Conservation (phyloP, 2,113 vertebrate species). For the Tursiops truncatus region DNA sequence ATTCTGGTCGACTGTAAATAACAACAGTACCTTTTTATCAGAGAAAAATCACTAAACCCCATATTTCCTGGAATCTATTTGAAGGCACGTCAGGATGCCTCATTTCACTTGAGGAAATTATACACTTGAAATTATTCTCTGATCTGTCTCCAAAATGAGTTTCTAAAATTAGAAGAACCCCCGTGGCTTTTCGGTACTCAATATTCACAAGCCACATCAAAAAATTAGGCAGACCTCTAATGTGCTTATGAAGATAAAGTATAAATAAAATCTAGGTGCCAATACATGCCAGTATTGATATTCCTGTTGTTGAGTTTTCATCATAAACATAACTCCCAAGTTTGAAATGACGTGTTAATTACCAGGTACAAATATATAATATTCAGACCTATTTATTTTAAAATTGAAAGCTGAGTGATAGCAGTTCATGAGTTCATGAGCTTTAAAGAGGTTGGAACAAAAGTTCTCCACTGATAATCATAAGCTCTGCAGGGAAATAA, state of each 20-base stretch:
- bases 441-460: neutral
- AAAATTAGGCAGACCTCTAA: constrained; percentile 34
- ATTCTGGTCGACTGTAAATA: constrained; percentile 75
- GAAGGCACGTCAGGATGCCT: constrained; percentile 60
- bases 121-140: constrained; percentile 70
- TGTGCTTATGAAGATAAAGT: constrained; percentile 42
- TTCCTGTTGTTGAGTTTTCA: constrained; percentile 40
- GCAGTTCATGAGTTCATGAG: neutral
- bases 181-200: constrained; percentile 1
- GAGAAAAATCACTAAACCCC: constrained; percentile 68
- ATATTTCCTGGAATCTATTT: constrained; percentile 62
- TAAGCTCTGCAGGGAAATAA: constrained; percentile 13
- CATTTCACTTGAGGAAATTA: constrained; percentile 74
- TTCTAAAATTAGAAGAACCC: constrained; percentile 76
- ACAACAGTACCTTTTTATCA: constrained; percentile 71
- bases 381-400: constrained; percentile 1
- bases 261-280: constrained; percentile 36
- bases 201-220: constrained; percentile 45
- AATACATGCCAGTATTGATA: constrained; percentile 7
- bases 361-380: constrained; percentile 20
- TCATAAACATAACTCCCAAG: constrained; percentile 7
- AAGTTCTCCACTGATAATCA: constrained; percentile 9
- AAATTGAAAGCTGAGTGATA: neutral
- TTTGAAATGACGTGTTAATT: constrained; percentile 43
- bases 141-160: constrained; percentile 66